Conservation (phyloP, 2,797 vertebrate genomes). For the Podarcis lilfordi region DNA sequence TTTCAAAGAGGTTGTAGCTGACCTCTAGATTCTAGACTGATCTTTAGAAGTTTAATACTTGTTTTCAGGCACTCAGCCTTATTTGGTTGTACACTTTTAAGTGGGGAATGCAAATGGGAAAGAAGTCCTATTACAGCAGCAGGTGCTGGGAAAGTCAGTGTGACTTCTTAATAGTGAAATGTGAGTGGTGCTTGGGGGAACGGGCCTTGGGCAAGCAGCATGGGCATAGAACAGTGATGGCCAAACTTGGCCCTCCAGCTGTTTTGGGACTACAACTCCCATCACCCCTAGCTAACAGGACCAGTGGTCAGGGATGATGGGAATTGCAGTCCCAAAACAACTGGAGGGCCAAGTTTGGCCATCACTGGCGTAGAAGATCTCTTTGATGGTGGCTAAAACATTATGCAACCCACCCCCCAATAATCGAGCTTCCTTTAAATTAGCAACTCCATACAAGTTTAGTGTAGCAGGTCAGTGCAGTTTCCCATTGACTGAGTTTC, state of each 20-base stretch:
- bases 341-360: no score
- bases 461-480: not conserved
- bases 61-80: not conserved
- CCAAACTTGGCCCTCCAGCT: no score
- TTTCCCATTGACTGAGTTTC: not conserved
- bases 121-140: not conserved
- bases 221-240: not conserved
- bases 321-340: no score
- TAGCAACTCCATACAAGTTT: no score
- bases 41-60: not conserved
- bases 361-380: not conserved
- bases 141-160: no score
- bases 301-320: no score
- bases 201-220: not conserved
- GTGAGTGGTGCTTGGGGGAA: not conserved
- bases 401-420: no score
- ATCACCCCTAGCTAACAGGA: no score
- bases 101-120: not conserved
- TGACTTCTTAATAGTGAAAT: not conserved
- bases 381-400: not conserved
- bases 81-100: not conserved
- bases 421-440: no score
- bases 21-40: not conserved
- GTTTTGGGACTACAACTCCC: no score
- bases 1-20: not conserved